Evolutionary conservation across 2,113 vertebrate species (phyloP), one percentile per base, ranked within the genome.

Genomic region (Hippocampus zosterae): DNA sequence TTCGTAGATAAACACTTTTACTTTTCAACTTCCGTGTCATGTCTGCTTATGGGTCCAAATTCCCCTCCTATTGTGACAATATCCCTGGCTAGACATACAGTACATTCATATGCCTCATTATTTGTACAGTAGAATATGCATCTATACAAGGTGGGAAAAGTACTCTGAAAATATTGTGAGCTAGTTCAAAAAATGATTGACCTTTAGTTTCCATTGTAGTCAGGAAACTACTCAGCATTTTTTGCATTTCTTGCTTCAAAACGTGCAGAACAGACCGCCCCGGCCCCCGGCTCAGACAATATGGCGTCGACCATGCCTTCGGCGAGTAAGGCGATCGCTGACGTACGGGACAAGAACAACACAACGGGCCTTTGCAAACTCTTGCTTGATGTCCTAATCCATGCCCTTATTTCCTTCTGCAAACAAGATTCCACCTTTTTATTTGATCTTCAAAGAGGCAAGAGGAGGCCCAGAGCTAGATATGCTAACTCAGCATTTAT

Each of bases 371-470:
- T 46, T 44, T 70, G 65, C 80, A 59, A 70, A 69, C 79, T 76
- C 75, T 57, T 57, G 87, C 76, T 87, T 90, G 77, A 88, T 87
- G 84, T 89, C 76, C 79, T 91, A 91, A 91, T 90, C 87, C 80
- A 37, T 63, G 65, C 72, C 77, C 78, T 72, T 67, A 71, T 75
- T 82, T 72, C 77, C 77, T 72, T 88, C 83, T 90, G 68, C 71
- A 89, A 92, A 91, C 88, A 92, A 68, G 89, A 88, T 89, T 88
- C 86, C 86, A 84, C 74, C 78, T 87, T 85, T 87, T 85, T 81
- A 81, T 48, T 59, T 48, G 74, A 71, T 85, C 79, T 85, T 72
- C 82, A 80, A 83, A 71, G 76, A 40, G 76, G 70, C 73, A 79
- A 23, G 55, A 71, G 72, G 81, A 89, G 84, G 87, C 75, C 79